phyloP scores from a whole-genome alignment of 1,140 invertebrate genomes.

The Sminthurinus signatus region DNA sequence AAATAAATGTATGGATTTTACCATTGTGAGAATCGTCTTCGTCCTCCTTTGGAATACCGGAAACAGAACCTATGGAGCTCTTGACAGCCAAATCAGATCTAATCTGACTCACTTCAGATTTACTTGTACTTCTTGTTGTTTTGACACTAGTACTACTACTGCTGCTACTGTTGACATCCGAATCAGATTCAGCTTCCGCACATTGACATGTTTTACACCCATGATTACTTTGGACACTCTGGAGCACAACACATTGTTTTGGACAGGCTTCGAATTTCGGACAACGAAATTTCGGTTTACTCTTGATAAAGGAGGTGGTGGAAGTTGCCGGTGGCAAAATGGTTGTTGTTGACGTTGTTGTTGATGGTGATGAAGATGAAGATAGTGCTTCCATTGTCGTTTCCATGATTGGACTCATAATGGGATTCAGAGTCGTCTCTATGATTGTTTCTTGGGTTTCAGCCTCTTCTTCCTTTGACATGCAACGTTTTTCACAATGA shows the following conservation, averaged over 20 bases:
- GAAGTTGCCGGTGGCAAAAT: neutral
- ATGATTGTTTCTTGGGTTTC: no score
- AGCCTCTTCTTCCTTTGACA: neutral
- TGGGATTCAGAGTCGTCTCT: neutral
- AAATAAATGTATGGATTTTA: conserved; percentile 5
- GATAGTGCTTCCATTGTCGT: no score
- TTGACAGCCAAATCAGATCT: neutral
- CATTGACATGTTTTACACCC: conserved; percentile 37
- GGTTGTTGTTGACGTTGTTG: conserved; percentile 6
- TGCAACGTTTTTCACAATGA: conserved; percentile 15
- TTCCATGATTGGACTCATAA: neutral
- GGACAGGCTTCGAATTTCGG: conserved; percentile 35
- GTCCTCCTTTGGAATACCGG: conserved; percentile 11
- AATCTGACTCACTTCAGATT: no score
- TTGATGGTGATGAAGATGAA: neutral
- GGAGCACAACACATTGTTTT: conserved; percentile 26
- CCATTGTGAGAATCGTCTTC: conserved; percentile 15
- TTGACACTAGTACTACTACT: neutral
- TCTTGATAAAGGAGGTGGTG: neutral
- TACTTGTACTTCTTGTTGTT: no score
- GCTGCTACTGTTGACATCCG: neutral
- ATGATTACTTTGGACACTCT: conserved; percentile 17
- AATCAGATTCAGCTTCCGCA: neutral
- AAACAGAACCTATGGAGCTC: conserved; percentile 18
- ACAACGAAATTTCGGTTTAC: conserved; percentile 22